A percentile compares a stretch with the other conserved stretches of the same genome.
phyloP scores from a whole-genome alignment of 2,888 invertebrate species.

The Lycia hirtaria region DNA sequence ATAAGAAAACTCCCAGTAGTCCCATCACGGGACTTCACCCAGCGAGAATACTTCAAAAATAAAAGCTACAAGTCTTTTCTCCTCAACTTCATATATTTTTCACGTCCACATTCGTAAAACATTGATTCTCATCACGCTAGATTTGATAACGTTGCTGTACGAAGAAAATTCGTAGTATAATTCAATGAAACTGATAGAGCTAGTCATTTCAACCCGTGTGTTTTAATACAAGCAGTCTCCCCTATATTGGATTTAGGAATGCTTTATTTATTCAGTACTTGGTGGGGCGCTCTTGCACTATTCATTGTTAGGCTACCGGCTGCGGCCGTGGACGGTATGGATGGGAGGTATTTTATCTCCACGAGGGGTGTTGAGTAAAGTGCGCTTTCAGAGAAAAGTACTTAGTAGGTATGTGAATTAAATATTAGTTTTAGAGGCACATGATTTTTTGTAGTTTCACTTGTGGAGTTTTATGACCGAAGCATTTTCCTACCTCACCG shows the following conservation, averaged over 20 bases:
- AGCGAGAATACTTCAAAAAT: no score
- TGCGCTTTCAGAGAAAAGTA: neutral
- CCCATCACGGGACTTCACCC: no score
- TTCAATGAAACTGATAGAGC: neutral
- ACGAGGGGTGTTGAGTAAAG: neutral
- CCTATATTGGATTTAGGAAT: slow-evolving; percentile 12
- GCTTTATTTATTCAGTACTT: slow-evolving; percentile 8
- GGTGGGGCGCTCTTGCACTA: slow-evolving; percentile 3
- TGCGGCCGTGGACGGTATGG: neutral
- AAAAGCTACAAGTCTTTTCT: no score
- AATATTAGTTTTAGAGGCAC: neutral
- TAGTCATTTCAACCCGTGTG: neutral
- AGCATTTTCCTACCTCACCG: no score
- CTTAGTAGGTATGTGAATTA: neutral
- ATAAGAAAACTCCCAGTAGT: no score
- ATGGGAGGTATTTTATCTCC: neutral
- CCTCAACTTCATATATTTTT: neutral
- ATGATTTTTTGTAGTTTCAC: no score
- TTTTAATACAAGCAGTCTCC: neutral
- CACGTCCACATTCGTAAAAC: neutral
- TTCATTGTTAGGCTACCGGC: slow-evolving; percentile 1
- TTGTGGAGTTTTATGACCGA: no score
- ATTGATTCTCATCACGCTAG: neutral
- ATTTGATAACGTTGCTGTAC: slow-evolving; percentile 1
- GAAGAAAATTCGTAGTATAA: neutral